These are phyloP conservation scores for Tetraodon nigroviridis DNA, from an alignment of 2,113 vertebrate genomes.

Conservation along the genomic window DNA sequence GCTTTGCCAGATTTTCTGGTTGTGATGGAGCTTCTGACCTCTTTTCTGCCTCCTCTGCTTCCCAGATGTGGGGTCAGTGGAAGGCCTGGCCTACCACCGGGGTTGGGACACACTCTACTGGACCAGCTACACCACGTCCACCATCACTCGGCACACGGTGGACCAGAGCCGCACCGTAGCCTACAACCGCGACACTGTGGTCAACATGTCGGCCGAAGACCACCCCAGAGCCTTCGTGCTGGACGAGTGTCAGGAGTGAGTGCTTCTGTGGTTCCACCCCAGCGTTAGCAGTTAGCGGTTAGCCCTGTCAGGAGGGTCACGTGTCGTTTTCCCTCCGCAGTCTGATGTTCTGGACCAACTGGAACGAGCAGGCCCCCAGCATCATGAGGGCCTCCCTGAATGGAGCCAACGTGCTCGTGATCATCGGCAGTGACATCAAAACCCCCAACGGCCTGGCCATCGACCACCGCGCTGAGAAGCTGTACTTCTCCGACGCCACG, in stretches of 20 bases:
- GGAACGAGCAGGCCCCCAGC: conserved; percentile 95
- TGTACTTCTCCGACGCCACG: conserved; percentile 94
- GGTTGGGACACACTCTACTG: conserved; percentile 96
- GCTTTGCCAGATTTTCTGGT: background rate
- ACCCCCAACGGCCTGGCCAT: conserved; percentile 95
- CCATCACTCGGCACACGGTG: conserved; percentile 93
- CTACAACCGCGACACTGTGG: conserved; percentile 90
- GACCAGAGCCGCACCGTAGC: conserved; percentile 86
- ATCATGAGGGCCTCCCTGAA: conserved; percentile 94
- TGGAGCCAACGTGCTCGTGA: conserved; percentile 87
- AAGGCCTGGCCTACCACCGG: conserved; percentile 93
- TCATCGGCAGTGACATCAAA: conserved; percentile 91
- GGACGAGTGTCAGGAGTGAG: conserved; percentile 96
- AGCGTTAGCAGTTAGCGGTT: too few relatives aligned
- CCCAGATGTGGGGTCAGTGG: conserved; percentile 92
- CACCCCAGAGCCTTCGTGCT: conserved; percentile 93
- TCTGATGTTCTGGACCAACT: conserved; percentile 99
- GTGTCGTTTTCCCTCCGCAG: conserved; percentile 58
- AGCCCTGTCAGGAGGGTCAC: background rate
- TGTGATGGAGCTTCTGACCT: background rate
- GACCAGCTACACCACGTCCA: conserved; percentile 97
- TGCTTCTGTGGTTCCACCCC: conserved; percentile 16
- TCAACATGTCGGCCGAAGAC: conserved; percentile 96
- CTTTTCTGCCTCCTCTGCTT: conserved; percentile 2
- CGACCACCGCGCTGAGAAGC: conserved; percentile 92